A percentile compares a stretch with the other conserved stretches of the same genome.
These are phyloP conservation scores for Epizoanthus scotinus DNA, from an alignment of 92 coral and sea anemone genomes.

Conservation along the genomic window DNA sequence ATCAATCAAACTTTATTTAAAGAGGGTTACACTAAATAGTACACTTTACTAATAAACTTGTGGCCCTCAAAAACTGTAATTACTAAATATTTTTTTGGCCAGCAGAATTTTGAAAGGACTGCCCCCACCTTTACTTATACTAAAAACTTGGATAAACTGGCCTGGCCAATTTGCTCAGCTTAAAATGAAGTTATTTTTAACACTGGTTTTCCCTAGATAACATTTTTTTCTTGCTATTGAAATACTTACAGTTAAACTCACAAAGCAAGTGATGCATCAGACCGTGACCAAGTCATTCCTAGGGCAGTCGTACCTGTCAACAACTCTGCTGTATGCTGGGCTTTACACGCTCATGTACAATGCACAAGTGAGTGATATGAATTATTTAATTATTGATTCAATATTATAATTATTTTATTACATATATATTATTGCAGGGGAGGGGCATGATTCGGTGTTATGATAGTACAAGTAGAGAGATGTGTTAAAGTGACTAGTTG, in stretches of 20 bases:
- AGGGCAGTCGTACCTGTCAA: conserved; percentile 80
- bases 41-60: too few relatives aligned
- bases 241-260: conserved; percentile 70
- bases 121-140: too few relatives aligned
- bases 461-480: neutral
- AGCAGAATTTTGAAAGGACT: too few relatives aligned
- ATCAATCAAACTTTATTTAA: too few relatives aligned
- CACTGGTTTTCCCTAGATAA: neutral
- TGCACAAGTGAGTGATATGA: conserved; percentile 54
- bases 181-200: neutral
- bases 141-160: too few relatives aligned
- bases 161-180: too few relatives aligned
- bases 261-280: conserved; percentile 88
- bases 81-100: too few relatives aligned
- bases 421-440: neutral
- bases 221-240: neutral
- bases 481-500: too few relatives aligned
- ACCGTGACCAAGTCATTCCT: conserved; percentile 86
- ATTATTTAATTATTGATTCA: too few relatives aligned
- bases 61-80: too few relatives aligned
- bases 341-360: conserved; percentile 79
- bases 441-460: neutral
- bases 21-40: too few relatives aligned
- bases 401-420: neutral
- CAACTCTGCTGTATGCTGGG: conserved; percentile 86